Conservation (phyloP, 1,140 invertebrate genomes). For the Ridgeia piscesae region DNA sequence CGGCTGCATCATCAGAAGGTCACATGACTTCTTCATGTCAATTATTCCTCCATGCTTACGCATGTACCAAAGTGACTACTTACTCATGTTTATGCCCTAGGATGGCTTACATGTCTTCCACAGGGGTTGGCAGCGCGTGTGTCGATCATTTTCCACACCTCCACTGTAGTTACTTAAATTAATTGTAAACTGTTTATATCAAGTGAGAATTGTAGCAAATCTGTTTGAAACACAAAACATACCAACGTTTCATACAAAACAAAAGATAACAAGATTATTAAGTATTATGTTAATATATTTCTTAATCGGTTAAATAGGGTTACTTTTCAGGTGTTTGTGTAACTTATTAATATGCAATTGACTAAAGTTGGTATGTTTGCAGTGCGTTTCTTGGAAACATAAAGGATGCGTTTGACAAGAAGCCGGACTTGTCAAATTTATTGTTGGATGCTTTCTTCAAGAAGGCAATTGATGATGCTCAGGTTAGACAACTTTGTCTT, state of each 20-base stretch:
- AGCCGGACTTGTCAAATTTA: constrained; percentile 86
- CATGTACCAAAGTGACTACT: background rate
- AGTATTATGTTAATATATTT: background rate
- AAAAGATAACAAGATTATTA: background rate
- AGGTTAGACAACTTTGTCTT: constrained; percentile 64
- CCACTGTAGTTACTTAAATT: background rate
- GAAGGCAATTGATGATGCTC: constrained; percentile 77
- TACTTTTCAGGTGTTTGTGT: background rate
- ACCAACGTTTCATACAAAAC: background rate
- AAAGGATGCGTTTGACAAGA: constrained; percentile 91
- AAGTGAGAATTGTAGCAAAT: background rate
- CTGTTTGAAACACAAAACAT: background rate
- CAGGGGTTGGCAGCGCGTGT: too few species aligned
- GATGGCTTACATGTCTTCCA: too few species aligned
- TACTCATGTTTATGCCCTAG: background rate
- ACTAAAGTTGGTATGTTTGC: constrained; percentile 20
- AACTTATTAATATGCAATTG: constrained; percentile 22
- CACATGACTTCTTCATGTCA: constrained; percentile 18
- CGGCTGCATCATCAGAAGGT: constrained; percentile 97
- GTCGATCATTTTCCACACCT: too few species aligned
- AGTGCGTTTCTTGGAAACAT: constrained; percentile 96
- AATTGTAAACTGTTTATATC: background rate
- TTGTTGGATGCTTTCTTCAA: constrained; percentile 93
- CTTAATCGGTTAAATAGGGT: background rate
- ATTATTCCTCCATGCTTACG: background rate